phyloP scores from a whole-genome alignment of 1,140 invertebrate genomes.

The Ruditapes philippinarum region DNA sequence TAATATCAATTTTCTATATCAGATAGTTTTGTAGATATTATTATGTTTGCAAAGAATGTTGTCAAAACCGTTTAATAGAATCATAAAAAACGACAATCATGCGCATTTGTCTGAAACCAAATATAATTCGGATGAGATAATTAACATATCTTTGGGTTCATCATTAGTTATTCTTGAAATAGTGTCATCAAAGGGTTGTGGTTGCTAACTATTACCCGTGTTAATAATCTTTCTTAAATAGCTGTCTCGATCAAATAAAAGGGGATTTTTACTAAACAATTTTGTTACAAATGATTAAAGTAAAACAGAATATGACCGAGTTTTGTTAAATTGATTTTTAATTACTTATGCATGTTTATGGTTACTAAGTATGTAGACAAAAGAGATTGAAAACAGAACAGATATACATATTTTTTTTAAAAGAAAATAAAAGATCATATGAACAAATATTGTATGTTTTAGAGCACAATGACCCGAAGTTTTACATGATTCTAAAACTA shows the following conservation, averaged over 20 bases:
- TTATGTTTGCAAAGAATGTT: neutral
- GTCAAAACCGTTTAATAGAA: neutral
- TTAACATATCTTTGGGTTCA: neutral
- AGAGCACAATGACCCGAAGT: too few species aligned
- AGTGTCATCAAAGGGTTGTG: neutral
- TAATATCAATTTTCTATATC: neutral
- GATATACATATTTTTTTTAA: too few species aligned
- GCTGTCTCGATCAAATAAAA: neutral
- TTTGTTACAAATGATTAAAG: too few species aligned
- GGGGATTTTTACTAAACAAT: neutral
- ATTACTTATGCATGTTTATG: too few species aligned
- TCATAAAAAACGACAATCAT: neutral
- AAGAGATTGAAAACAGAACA: too few species aligned
- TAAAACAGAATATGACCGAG: neutral
- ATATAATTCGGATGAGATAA: neutral
- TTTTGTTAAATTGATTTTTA: too few species aligned
- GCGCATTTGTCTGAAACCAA: neutral
- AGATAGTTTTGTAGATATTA: neutral
- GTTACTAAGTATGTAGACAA: too few species aligned
- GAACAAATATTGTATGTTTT: too few species aligned
- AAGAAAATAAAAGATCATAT: too few species aligned
- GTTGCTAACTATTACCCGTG: neutral
- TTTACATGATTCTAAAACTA: too few species aligned
- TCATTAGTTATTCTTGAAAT: neutral
- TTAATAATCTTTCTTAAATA: neutral